Percentiles rank a stretch among this genome's conserved stretches.
phyloP scores from a whole-genome alignment of 2,797 vertebrate genomes.

The Melopsittacus undulatus region DNA sequence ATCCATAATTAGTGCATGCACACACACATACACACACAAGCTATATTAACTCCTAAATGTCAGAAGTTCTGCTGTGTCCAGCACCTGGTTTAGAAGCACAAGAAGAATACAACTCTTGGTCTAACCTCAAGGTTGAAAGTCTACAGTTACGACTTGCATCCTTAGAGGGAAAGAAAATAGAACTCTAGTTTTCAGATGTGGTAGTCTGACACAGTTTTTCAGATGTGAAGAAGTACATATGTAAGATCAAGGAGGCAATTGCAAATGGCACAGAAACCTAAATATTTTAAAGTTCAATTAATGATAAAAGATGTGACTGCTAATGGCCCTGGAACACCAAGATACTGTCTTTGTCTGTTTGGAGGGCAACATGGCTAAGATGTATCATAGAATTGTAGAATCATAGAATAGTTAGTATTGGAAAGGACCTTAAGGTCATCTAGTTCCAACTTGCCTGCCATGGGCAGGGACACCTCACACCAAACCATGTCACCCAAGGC shows the following conservation, averaged over 20 bases:
- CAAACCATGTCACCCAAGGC: no score
- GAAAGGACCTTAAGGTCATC: no score
- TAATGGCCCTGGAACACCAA: not conserved
- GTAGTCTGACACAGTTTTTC: not conserved
- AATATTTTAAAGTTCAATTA: not conserved
- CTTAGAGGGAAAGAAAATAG: not conserved
- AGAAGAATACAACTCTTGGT: not conserved
- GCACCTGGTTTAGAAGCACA: not conserved
- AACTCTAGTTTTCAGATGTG: not conserved
- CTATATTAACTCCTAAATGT: conserved; percentile 60
- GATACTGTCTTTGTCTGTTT: not conserved
- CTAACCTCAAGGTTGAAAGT: not conserved
- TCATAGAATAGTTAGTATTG: no score
- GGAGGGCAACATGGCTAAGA: not conserved
- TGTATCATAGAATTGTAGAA: no score
- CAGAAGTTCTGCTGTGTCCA: conserved; percentile 19
- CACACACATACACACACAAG: conserved; percentile 4
- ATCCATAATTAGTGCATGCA: conserved; percentile 69
- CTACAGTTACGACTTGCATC: not conserved
- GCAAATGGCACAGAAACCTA: not conserved
- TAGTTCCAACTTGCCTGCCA: no score
- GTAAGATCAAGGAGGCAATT: not conserved
- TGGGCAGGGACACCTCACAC: no score
- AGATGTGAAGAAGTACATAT: not conserved
- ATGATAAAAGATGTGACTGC: not conserved